Evolutionary conservation across 2,797 vertebrate genomes (phyloP).

Genomic region (Schizopygopsis malacanthus): DNA sequence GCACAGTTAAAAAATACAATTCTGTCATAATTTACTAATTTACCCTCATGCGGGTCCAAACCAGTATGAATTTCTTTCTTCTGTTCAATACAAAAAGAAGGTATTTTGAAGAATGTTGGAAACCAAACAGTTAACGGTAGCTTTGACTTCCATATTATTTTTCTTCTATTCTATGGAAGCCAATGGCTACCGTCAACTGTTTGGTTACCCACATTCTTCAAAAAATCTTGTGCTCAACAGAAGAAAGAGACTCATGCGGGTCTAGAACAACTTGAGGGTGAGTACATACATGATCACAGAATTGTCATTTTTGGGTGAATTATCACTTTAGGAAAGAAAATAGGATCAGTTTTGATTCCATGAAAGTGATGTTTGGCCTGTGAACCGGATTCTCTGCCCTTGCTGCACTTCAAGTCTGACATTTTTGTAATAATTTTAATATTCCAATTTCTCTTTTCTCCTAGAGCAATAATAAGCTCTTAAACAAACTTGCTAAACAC

Average conservation of each 20-base stretch:
- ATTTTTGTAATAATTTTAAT: conserved; percentile 15
- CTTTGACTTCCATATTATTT: background rate
- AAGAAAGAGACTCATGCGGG: background rate
- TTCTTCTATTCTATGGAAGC: background rate
- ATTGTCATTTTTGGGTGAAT: background rate
- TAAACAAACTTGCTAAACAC: conserved; percentile 20
- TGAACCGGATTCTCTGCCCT: background rate
- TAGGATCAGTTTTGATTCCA: conserved; percentile 5
- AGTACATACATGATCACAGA: background rate
- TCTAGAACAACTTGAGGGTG: background rate
- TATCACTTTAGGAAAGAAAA: background rate
- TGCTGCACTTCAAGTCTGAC: background rate
- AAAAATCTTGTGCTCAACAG: background rate
- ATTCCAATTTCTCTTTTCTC: conserved; percentile 12
- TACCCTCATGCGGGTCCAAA: background rate
- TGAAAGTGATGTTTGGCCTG: background rate
- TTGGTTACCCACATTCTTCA: background rate
- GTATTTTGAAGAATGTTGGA: background rate
- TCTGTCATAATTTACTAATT: background rate
- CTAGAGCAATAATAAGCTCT: conserved; percentile 35
- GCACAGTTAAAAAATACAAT: background rate
- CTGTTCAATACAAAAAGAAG: background rate
- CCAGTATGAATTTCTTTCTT: background rate
- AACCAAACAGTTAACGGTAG: background rate
- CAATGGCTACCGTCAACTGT: background rate